Evolutionary conservation across 2,888 invertebrate genomes (phyloP).

Genomic region (Caenorhabditis japonica): DNA sequence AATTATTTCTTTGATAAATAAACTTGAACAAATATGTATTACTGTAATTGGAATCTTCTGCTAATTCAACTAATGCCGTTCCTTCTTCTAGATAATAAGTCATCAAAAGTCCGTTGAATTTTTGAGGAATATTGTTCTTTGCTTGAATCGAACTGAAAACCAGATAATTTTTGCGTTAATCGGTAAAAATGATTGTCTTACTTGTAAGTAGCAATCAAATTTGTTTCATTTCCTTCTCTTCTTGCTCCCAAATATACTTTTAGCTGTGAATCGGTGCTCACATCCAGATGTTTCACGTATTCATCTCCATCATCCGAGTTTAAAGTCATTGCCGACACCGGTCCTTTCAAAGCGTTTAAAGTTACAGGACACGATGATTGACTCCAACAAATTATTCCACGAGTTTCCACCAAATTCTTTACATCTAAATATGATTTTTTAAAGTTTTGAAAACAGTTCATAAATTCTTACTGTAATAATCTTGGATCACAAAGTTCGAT

Average conservation of each 20-base stretch:
- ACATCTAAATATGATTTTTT: conserved; percentile 5
- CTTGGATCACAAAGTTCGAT: conserved; percentile 15
- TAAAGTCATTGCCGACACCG: conserved; percentile 28
- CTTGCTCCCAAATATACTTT: conserved; percentile 33
- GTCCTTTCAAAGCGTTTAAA: conserved; percentile 23
- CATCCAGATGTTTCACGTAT: conserved; percentile 24
- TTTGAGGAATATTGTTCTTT: conserved; percentile 28
- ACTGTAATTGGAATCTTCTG: conserved; percentile 36
- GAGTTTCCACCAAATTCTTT: not conserved
- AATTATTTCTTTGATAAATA: not conserved
- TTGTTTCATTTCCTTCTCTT: conserved; percentile 17
- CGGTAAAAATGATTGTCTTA: not conserved
- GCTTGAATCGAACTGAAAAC: conserved; percentile 10
- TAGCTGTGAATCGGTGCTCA: conserved; percentile 17
- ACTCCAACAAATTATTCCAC: conserved; percentile 34
- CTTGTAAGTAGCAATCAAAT: conserved; percentile 25
- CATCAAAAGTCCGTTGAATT: conserved; percentile 20
- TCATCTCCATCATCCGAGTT: conserved; percentile 24
- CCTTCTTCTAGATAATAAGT: conserved; percentile 35
- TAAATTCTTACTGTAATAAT: conserved; percentile 20
- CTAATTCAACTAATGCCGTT: conserved; percentile 23
- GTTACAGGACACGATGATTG: conserved; percentile 29
- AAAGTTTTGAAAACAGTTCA: not conserved
- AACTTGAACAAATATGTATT: too few species aligned
- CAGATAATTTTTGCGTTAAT: not conserved